Percentiles rank a stretch among this genome's conserved stretches.
These are phyloP conservation scores for Dicaeum eximium DNA, from an alignment of 2,113 vertebrate genomes.

Conservation along the genomic window DNA sequence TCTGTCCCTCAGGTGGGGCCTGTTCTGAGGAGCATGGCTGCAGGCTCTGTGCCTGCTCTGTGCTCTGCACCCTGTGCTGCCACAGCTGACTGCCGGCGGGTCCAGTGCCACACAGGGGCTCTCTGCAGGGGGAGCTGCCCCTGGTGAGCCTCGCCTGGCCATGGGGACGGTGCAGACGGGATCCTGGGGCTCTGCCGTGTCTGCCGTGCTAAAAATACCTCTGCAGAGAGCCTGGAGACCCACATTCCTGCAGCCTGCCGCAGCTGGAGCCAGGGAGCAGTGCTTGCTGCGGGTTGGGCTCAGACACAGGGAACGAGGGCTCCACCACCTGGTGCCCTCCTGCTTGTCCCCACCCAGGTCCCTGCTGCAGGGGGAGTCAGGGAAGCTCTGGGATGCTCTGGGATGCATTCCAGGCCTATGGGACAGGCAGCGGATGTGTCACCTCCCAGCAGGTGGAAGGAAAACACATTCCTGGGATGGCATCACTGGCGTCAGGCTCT, in stretches of 20 bases:
- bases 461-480: slow-evolving; percentile 43
- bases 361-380: neutral
- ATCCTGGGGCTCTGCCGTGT: neutral
- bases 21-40: neutral
- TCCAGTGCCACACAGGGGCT: fast-evolving
- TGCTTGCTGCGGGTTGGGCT: neutral
- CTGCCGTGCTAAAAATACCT: neutral
- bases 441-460: slow-evolving; percentile 5
- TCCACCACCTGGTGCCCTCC: neutral
- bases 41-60: neutral
- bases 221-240: neutral
- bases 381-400: neutral
- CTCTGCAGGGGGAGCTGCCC: fast-evolving
- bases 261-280: neutral
- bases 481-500: neutral
- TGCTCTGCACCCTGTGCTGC: neutral
- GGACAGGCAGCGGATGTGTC: neutral
- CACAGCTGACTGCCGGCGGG: fast-evolving
- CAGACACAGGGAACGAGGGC: neutral
- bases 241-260: neutral
- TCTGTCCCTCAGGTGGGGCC: neutral
- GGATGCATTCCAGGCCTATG: fast-evolving
- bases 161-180: neutral
- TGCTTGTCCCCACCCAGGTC: neutral
- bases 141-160: neutral